Base-by-base conservation (phyloP, 2,797 vertebrate species). In the Orestias chungarensis region DNA sequence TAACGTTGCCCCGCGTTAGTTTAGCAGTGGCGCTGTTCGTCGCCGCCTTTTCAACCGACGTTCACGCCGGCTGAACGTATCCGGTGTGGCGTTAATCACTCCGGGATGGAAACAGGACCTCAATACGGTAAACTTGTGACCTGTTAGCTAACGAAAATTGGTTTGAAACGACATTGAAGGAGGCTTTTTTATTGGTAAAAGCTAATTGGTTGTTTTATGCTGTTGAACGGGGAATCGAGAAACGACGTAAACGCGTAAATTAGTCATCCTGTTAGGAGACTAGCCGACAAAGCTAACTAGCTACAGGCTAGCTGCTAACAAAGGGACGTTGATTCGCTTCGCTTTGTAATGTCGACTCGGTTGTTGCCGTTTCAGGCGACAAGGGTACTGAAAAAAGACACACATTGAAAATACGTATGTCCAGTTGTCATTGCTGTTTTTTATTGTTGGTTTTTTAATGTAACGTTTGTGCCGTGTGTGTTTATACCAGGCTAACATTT, bases 291-390 rank as follows among this genome's bases (percentile, higher is more conserved):
- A 75, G 86, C 88, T 89, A 91, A 87, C 89, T 83, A 86, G 91
- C 90, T 77, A 15, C 1, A 14, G 55, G 87, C 74, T 87, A 90
- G 82, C 85, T 49, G 92, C 92, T 94, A 94, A 93, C 92, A 94
- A 93, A 94, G 92, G 90, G 87, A 83, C 80, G 27, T 74, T 44
- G 88, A 86, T 90, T 82, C 85, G 88, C 85, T 84, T 91, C 3
- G 90, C 79, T 83, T 88, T 86, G 83, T 86, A 82, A 78, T 54
- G 52, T 65, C 76, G 65, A 42, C 55, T 83, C 81, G 66, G 35
- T n/a, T 86, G 76, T 78, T 86, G 50, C 70, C 67, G 20, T 77
- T 77, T 86, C 66, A 67, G 71, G 81, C 72, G 61, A 27, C 27
- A 55, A 8, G 42, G 57, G 40, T 83, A 20, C 23, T 2, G 57